A percentile compares a stretch with the other conserved stretches of the same genome.
These are phyloP conservation scores for Dendrolimus kikuchii DNA, from an alignment of 1,140 invertebrate species.

Conservation along the genomic window DNA sequence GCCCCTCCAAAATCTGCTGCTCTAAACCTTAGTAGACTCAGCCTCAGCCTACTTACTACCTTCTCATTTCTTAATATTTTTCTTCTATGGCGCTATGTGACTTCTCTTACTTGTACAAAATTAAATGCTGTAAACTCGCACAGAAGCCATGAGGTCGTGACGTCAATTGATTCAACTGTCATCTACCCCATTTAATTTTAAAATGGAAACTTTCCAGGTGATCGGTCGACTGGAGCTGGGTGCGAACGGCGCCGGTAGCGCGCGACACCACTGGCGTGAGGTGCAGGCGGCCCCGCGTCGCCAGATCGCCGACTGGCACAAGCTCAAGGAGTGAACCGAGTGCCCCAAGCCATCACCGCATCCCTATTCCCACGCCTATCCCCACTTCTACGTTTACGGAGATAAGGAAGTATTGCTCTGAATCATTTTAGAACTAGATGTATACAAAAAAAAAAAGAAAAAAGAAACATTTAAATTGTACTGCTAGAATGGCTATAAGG, in stretches of 20 bases:
- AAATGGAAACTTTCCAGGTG: constrained; percentile 74
- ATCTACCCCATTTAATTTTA: neutral
- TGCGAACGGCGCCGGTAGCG: constrained; percentile 83
- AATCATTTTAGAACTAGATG: too few species aligned
- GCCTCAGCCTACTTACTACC: too few species aligned
- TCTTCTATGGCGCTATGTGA: too few species aligned
- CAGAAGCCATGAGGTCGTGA: neutral
- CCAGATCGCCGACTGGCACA: constrained; percentile 99
- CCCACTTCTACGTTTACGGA: too few species aligned
- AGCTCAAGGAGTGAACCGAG: constrained; percentile 86
- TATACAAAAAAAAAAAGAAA: too few species aligned
- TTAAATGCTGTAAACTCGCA: neutral
- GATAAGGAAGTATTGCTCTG: too few species aligned
- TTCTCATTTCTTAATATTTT: too few species aligned
- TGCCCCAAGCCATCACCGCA: constrained; percentile 2
- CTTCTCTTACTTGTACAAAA: neutral
- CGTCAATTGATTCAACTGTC: neutral
- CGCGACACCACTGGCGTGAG: constrained; percentile 96
- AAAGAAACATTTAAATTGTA: too few species aligned
- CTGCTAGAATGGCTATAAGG: too few species aligned
- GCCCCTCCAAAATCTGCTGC: too few species aligned
- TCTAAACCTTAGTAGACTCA: too few species aligned
- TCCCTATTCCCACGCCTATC: neutral
- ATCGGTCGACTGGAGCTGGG: constrained; percentile 95
- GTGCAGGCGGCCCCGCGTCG: constrained; percentile 95